Percentiles rank a stretch among this genome's conserved stretches.
phyloP scores from a whole-genome alignment of 2,888 invertebrate genomes.

The Drepana falcataria region DNA sequence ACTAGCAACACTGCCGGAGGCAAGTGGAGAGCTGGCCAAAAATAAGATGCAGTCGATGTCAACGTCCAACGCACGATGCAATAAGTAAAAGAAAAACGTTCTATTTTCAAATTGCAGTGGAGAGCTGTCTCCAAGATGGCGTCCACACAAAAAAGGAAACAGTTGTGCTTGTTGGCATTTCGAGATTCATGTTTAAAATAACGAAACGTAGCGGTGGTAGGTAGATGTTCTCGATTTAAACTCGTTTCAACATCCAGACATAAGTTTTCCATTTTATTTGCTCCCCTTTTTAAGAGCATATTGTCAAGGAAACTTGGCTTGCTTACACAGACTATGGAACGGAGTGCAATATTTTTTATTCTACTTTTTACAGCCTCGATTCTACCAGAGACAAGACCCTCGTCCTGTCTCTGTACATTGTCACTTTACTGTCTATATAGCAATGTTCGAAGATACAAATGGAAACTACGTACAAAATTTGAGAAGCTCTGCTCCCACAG shows the following conservation, averaged over 20 bases:
- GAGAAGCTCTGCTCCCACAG: too few species aligned
- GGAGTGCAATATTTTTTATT: too few species aligned
- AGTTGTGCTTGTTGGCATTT: slow-evolving; percentile 27
- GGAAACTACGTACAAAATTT: too few species aligned
- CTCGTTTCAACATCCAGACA: not conserved
- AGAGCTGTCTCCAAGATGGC: slow-evolving; percentile 40
- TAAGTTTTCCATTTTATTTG: not conserved
- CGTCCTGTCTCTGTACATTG: too few species aligned
- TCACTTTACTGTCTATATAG: too few species aligned
- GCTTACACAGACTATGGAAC: too few species aligned
- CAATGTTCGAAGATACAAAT: too few species aligned
- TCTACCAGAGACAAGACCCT: too few species aligned
- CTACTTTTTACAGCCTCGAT: too few species aligned
- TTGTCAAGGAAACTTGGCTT: too few species aligned
- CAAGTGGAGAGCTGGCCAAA: slow-evolving; percentile 40
- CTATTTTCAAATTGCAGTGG: slow-evolving; percentile 71
- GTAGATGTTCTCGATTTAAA: not conserved
- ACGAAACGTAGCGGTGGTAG: not conserved
- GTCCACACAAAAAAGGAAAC: slow-evolving; percentile 45
- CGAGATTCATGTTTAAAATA: slow-evolving; percentile 1
- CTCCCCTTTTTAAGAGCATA: too few species aligned
- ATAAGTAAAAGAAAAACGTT: slow-evolving; percentile 54
- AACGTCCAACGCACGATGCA: slow-evolving; percentile 67
- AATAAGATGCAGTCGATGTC: slow-evolving; percentile 68
- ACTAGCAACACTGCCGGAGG: slow-evolving; percentile 63